Conservation (phyloP, 2,888 invertebrate genomes). For the Chloroclystis v-ata region DNA sequence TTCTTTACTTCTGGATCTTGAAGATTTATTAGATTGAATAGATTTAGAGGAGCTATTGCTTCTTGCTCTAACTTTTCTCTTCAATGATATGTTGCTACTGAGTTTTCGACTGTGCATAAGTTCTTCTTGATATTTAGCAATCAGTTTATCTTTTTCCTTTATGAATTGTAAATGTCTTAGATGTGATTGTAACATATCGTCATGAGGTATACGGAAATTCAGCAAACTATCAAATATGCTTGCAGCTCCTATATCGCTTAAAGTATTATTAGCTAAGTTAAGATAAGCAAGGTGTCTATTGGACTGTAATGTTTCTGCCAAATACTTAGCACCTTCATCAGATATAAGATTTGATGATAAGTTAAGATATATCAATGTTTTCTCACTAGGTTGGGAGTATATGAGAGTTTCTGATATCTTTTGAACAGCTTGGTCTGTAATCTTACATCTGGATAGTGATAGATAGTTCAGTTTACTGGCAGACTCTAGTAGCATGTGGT, state of each 20-base stretch:
- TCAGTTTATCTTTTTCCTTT: constrained; percentile 34
- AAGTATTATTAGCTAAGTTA: constrained; percentile 48
- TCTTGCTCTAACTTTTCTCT: no score
- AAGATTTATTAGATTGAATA: no score
- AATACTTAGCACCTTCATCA: constrained; percentile 40
- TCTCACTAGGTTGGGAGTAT: constrained; percentile 39
- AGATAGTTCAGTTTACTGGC: constrained; percentile 35
- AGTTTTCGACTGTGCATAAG: no score
- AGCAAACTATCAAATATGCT: constrained; percentile 36
- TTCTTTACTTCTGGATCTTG: no score
- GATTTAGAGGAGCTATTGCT: no score
- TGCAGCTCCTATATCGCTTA: constrained; percentile 45
- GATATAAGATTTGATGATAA: constrained; percentile 53
- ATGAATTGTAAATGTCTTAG: constrained; percentile 36
- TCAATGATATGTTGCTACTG: background rate
- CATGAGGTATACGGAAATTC: constrained; percentile 39
- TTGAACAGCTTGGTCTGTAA: constrained; percentile 41
- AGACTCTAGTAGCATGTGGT: constrained; percentile 39
- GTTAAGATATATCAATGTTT: constrained; percentile 43
- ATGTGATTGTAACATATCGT: constrained; percentile 39
- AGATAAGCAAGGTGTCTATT: constrained; percentile 50
- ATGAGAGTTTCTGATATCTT: constrained; percentile 37
- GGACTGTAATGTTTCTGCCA: constrained; percentile 42
- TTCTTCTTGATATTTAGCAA: constrained; percentile 30
- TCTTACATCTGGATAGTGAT: constrained; percentile 48